phyloP scores from a whole-genome alignment of 2,797 vertebrate genomes.

The Odontamblyopus rebecca region DNA sequence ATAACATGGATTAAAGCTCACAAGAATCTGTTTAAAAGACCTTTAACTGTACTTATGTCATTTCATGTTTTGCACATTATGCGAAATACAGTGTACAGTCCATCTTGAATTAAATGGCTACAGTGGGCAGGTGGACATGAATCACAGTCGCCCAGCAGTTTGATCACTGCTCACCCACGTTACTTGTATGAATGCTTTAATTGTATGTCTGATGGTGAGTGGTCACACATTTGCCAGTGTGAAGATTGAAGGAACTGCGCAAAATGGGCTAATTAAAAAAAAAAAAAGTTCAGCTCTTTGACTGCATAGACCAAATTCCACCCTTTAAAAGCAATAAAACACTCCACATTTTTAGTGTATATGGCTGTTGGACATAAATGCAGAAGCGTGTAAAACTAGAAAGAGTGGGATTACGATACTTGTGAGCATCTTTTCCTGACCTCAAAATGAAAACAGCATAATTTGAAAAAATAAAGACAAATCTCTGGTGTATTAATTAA shows the following conservation, averaged over 20 bases:
- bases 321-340: neutral
- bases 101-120: too few relatives aligned
- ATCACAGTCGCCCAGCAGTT: neutral
- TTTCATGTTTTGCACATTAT: too few relatives aligned
- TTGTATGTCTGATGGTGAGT: neutral
- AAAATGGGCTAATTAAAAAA: neutral
- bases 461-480: slow-evolving; percentile 12
- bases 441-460: slow-evolving; percentile 25
- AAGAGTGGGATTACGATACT: slow-evolving; percentile 6
- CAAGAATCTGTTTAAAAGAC: too few relatives aligned
- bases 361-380: neutral
- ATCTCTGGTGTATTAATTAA: slow-evolving; percentile 56
- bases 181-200: neutral
- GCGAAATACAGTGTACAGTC: too few relatives aligned
- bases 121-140: too few relatives aligned
- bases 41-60: too few relatives aligned
- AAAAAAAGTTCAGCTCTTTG: too few relatives aligned
- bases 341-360: neutral
- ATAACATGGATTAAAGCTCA: too few relatives aligned
- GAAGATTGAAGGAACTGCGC: neutral
- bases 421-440: slow-evolving; percentile 22
- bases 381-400: neutral
- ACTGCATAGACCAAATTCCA: too few relatives aligned
- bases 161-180: neutral
- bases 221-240: neutral